Evolutionary conservation across 1,140 invertebrate genomes (phyloP), one percentile per base, ranked within the genome.

Genomic region (Tetragnatha versicolor): DNA sequence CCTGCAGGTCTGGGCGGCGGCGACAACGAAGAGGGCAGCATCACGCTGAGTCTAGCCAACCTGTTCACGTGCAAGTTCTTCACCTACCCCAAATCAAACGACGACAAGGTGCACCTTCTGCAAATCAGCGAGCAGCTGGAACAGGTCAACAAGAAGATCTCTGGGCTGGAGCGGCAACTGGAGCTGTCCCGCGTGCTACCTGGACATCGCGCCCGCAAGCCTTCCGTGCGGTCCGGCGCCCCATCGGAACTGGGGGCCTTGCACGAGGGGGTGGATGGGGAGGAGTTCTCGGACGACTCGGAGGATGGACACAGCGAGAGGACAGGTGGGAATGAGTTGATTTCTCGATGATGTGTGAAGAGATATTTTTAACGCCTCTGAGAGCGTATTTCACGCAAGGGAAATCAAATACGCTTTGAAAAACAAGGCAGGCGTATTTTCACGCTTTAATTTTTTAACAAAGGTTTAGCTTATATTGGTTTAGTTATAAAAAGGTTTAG

Each of bases 11-110:
- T 72, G 1, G 79, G 70, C 1, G 63, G 76, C 10, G 66, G 33
- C 6, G 39, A 91, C 47, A 92, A 94, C 82, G 93, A 96, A 82
- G 93, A 96, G 86, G 95, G 95, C 2, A 95, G 94, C 7, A 92
- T 97, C 42, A 94, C 96, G 84, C 92, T 96, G 82, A 95, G 93
- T 0, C 88, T 96, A 33, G 94, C 94, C 53, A 94, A 94, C 5
- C 88, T 97, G 1, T 96, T 96, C 86, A 94, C 93, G 83, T 93
- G 93, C 84, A 92, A 96, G 87, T 89, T 95, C 35, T 97, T 94
- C 82, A 96, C 94, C 1, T 93, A 96, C 83, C 93, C 93, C 5
- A 94, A 94, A 85, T 90, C 93, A 4, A 91, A 91, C 1, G 92
- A 95, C 83, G 94, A 96, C 83, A 92, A 94, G 83, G 90, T 94